Evolutionary conservation across 2,113 vertebrate genomes (phyloP).

Genomic region (Plectropomus leopardus): DNA sequence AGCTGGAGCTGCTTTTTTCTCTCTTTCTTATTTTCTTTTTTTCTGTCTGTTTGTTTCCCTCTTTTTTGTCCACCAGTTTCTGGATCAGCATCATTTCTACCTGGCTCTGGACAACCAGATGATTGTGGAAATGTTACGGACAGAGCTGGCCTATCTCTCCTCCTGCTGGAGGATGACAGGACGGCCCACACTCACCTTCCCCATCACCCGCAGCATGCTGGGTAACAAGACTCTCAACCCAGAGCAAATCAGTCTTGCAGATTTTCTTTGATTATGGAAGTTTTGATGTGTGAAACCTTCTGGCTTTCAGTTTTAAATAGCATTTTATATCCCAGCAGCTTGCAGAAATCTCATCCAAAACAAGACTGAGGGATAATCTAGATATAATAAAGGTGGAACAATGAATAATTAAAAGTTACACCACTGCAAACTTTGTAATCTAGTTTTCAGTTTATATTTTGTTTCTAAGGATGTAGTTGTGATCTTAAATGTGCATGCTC

Average conservation of each 20-base stretch:
- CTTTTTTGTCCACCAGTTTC: constrained; percentile 85
- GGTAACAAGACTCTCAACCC: constrained; percentile 58
- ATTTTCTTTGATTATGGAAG: neutral
- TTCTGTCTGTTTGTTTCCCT: neutral
- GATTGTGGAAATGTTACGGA: constrained; percentile 98
- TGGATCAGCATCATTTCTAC: constrained; percentile 99
- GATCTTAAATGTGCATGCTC: neutral
- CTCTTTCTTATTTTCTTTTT: neutral
- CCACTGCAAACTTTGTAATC: neutral
- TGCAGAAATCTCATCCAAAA: neutral
- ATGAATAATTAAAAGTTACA: neutral
- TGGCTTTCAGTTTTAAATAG: neutral
- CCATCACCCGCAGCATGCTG: constrained; percentile 96
- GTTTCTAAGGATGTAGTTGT: neutral
- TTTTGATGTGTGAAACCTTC: no score
- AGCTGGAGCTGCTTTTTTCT: neutral
- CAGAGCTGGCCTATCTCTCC: constrained; percentile 94
- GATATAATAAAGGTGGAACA: neutral
- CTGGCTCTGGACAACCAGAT: constrained; percentile 98
- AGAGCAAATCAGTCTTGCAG: neutral
- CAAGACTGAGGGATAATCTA: no score
- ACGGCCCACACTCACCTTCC: constrained; percentile 94
- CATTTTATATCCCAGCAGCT: neutral
- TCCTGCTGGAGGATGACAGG: constrained; percentile 98
- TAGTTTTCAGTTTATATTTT: neutral